Evolutionary conservation across 2,888 invertebrate genomes (phyloP), one percentile per base, ranked within the genome.

Genomic region (Taphrorychus bicolor): DNA sequence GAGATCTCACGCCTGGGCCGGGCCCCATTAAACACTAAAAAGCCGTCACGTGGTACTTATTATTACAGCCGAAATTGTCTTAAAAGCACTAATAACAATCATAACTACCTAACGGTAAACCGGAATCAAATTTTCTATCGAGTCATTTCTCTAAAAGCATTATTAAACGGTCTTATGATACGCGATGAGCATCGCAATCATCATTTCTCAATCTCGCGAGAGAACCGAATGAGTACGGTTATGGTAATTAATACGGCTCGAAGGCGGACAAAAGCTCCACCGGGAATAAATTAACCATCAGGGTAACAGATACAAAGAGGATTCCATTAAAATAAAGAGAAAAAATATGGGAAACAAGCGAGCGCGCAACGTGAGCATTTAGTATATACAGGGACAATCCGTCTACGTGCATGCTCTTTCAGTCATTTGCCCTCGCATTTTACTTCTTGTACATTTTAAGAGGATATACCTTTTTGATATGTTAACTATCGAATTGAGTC

Each of bases 381-480:
- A 57, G 58, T 45, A 57, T 56, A 63, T 63, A 32, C 62, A 45
- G 54, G 45, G 42, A 42, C 23, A 52, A 7, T 32, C 62, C 21
- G 49, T 63, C 62, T 45, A 63, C 53, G 42, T 63, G 53, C 48
- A 61, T 61, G 45, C 54, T 41, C 22, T 24, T 42, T 53, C 61
- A 61, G 61, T 61, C 61, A 48, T 61, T 61, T 54, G 61, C 54
- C 54, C 48, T 54, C 42, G 23, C 61, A 42, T 61, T 61, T 61
- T 45, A 61, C 54, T 61, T 61, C 61, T 61, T 53, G 18, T 23
- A 14, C 53, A 24, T 23, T 42, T 32, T 56, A 56, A 56, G 56
- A 56, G 41, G 56, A 40, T 56, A 56, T 52, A 14, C 52, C 52
- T 48, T n/a, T n/a, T n/a, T n/a, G n/a, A n/a, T n/a, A n/a, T n/a